phyloP scores from a whole-genome alignment of 2,797 vertebrate species.

The Pteronotus mesoamericanus region DNA sequence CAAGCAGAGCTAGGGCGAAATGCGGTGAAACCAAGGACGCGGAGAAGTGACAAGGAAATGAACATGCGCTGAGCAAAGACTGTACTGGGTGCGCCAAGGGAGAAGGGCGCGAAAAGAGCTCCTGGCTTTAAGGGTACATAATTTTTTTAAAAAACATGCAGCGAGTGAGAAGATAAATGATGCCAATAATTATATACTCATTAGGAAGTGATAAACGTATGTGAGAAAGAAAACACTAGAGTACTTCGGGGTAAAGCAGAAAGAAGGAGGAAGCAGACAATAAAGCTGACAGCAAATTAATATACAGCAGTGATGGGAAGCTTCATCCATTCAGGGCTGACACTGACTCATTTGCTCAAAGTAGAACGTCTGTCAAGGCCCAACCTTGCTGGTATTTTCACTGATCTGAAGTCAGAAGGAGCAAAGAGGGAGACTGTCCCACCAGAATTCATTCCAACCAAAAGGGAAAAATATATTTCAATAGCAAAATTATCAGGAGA shows the following conservation, averaged over 20 bases:
- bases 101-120: background rate
- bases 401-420: conserved; percentile 27
- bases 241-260: background rate
- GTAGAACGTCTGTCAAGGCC: conserved; percentile 37
- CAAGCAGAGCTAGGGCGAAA: background rate
- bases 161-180: background rate
- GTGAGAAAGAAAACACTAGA: background rate
- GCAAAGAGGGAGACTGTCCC: background rate
- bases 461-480: background rate
- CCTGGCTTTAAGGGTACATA: background rate
- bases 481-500: background rate
- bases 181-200: background rate
- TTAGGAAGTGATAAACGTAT: background rate
- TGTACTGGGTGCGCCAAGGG: background rate
- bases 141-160: background rate
- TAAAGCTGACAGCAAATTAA: background rate
- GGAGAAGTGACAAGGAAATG: too few relatives aligned
- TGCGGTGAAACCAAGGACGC: too few relatives aligned
- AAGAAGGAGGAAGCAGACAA: background rate
- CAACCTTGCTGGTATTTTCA: conserved; percentile 31
- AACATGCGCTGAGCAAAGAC: background rate
- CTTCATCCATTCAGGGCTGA: background rate
- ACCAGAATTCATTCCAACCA: background rate
- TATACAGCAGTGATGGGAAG: background rate
- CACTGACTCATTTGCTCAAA: conserved; percentile 17